Evolutionary conservation across 2,888 invertebrate species (phyloP).

Genomic region (Smittia sp.): DNA sequence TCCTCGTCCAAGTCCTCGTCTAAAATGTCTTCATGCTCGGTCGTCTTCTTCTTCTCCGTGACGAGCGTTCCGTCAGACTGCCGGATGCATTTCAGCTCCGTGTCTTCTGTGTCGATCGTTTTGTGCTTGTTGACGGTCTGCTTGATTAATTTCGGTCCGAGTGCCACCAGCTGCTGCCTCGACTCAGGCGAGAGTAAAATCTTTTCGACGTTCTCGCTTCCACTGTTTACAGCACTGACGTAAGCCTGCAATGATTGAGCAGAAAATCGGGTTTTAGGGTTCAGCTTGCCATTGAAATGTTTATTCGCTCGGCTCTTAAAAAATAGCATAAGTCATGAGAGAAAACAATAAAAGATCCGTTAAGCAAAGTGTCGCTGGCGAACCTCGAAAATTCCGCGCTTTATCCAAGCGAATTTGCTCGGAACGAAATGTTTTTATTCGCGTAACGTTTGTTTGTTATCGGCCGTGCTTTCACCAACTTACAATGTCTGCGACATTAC

Average conservation of each 20-base stretch:
- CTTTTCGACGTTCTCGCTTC: constrained; percentile 67
- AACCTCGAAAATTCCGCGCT: not conserved
- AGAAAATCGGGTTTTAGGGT: not conserved
- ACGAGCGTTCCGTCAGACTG: constrained; percentile 80
- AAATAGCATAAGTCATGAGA: constrained; percentile 14
- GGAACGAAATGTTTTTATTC: not conserved
- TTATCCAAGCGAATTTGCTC: not conserved
- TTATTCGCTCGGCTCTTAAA: not conserved
- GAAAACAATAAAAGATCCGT: constrained; percentile 24
- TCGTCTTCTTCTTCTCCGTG: constrained; percentile 78
- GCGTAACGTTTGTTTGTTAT: constrained; percentile 8
- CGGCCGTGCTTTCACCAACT: not conserved
- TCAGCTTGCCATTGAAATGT: not conserved
- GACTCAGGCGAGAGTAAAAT: constrained; percentile 64
- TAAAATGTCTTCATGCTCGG: constrained; percentile 79
- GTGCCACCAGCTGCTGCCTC: constrained; percentile 62
- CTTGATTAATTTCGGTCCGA: constrained; percentile 70
- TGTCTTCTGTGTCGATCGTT: constrained; percentile 83
- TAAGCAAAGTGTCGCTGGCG: constrained; percentile 9
- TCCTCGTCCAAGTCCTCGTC: constrained; percentile 75
- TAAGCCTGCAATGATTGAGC: constrained; percentile 63
- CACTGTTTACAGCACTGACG: constrained; percentile 66
- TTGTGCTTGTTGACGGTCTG: constrained; percentile 75
- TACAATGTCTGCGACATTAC: not conserved
- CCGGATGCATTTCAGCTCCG: constrained; percentile 70